Evolutionary conservation across 1,140 invertebrate species (phyloP), one percentile per base, ranked within the genome.

Genomic region (Anoplophora glabripennis): DNA sequence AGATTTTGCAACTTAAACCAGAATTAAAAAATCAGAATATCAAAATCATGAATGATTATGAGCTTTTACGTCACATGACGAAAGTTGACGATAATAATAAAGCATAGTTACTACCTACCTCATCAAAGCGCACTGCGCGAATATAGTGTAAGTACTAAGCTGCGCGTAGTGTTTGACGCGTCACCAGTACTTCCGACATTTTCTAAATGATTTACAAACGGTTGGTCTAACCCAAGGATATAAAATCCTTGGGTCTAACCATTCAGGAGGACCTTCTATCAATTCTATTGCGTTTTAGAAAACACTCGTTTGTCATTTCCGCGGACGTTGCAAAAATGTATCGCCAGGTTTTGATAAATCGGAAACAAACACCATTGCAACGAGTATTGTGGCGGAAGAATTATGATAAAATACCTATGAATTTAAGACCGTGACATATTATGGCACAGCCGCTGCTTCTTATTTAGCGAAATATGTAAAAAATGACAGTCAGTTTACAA

Each of bases 181-280:
- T n/a, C n/a, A n/a, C n/a, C n/a, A n/a, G n/a, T n/a, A n/a, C n/a
- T n/a, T n/a, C n/a, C n/a, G n/a, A n/a, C n/a, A n/a, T n/a, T n/a
- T n/a, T 7, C 48, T 78, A 12, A 77, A 77, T 56, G 69, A 76
- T 38, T 61, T 69, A 7, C 64, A 74, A 10, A 57, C 68, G 17
- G 42, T 58, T 0, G 68, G 70, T 7, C 65, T n/a, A n/a, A n/a
- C n/a, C n/a, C n/a, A n/a, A n/a, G n/a, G n/a, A n/a, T n/a, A n/a
- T n/a, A n/a, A n/a, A n/a, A n/a, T n/a, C n/a, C n/a, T n/a, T n/a
- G n/a, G n/a, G n/a, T n/a, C n/a, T 70, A 15, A 69, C 55, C 4
- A 41, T 73, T 18, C 71, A 73, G 59, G 17, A 21, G 46, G 0
- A 52, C 59, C 4, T 41, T 68, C 28, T 36, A 60, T 18, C 21